These are phyloP conservation scores for Lathamus discolor DNA, from an alignment of 2,113 vertebrate genomes.

Conservation along the genomic window DNA sequence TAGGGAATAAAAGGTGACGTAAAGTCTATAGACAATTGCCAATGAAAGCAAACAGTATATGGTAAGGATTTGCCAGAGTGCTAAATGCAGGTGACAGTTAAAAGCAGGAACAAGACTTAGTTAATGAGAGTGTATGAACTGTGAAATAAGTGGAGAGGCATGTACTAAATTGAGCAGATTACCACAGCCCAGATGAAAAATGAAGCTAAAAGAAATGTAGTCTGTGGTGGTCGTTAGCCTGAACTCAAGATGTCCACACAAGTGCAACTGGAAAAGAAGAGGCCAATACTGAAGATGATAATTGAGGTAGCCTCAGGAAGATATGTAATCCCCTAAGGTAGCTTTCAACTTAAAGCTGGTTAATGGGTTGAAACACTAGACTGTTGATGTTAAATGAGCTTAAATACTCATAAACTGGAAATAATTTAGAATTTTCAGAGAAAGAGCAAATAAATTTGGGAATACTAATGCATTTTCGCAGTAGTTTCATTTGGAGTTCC, in stretches of 20 bases:
- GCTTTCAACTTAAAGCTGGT: background rate
- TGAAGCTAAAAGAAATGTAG: background rate
- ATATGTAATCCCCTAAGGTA: background rate
- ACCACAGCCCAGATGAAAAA: background rate
- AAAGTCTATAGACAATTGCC: background rate
- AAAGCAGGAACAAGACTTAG: background rate
- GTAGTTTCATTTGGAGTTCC: background rate
- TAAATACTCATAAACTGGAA: background rate
- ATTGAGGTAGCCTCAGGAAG: background rate
- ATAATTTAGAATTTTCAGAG: background rate
- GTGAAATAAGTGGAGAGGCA: background rate
- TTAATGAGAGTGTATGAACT: background rate
- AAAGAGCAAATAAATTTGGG: background rate
- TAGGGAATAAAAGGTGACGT: background rate
- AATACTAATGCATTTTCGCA: background rate
- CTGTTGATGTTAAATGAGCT: background rate
- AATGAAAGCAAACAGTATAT: background rate
- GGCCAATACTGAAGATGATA: background rate
- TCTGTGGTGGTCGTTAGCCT: background rate
- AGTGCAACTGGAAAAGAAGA: background rate
- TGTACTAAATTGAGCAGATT: background rate
- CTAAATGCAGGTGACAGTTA: background rate
- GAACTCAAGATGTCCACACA: background rate
- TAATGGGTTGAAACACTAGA: background rate
- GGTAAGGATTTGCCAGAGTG: background rate